phyloP scores from a whole-genome alignment of 2,888 invertebrate genomes.

The Andrena trimmerana region DNA sequence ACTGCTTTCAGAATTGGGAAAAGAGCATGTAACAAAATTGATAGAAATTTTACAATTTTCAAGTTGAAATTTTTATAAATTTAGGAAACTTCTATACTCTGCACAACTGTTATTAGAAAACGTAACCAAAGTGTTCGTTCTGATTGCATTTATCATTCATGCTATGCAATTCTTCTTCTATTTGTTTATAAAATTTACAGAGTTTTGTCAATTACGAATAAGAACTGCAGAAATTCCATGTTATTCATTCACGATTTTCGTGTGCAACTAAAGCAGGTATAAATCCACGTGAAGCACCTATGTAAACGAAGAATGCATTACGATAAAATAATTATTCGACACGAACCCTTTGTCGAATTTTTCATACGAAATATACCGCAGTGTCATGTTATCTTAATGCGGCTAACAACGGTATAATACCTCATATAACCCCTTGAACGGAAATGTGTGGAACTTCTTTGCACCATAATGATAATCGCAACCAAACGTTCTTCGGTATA shows the following conservation, averaged over 20 bases:
- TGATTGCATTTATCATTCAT: no score
- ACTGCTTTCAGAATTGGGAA: background rate
- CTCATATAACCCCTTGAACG: constrained; percentile 67
- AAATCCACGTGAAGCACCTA: no score
- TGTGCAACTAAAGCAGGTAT: no score
- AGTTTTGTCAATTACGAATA: no score
- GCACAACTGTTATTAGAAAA: no score
- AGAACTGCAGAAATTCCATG: background rate
- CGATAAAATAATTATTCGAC: background rate
- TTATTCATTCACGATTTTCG: background rate
- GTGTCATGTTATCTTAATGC: constrained; percentile 52
- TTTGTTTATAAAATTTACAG: no score
- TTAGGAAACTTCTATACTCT: no score
- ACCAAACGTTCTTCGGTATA: constrained; percentile 77
- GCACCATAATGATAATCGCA: constrained; percentile 76
- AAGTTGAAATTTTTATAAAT: no score
- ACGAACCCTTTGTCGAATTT: constrained; percentile 4
- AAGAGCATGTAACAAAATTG: background rate
- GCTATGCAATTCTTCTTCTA: no score
- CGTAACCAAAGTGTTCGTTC: no score
- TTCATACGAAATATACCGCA: constrained; percentile 4
- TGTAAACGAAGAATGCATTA: background rate
- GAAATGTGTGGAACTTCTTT: constrained; percentile 75
- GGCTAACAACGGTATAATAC: constrained; percentile 71
- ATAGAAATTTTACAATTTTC: background rate